Percentiles rank a stretch among this genome's conserved stretches.
Conservation (phyloP, 2,797 vertebrate genomes). For the Notolepis coatsorum region DNA sequence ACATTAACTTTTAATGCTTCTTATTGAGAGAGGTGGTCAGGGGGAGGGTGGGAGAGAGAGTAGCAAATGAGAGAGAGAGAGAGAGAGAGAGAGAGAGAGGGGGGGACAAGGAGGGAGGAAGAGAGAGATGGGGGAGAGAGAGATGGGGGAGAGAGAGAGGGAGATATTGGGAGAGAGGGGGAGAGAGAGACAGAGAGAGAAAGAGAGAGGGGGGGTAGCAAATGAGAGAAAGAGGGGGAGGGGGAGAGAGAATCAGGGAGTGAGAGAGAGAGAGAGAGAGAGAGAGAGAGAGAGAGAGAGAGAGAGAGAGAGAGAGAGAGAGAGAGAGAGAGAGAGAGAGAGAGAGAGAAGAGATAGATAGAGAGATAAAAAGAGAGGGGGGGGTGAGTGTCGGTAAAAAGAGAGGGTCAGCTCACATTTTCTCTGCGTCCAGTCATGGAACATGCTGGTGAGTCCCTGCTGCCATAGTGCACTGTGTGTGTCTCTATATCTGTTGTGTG, state of each 20-base stretch:
- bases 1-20: slow-evolving; percentile 78
- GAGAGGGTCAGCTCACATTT: slow-evolving; percentile 75
- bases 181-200: slow-evolving; percentile 75
- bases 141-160: slow-evolving; percentile 15
- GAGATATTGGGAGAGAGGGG: slow-evolving; percentile 77
- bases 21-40: slow-evolving; percentile 27
- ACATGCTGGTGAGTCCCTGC: slow-evolving; percentile 86
- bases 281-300: slow-evolving; percentile 15
- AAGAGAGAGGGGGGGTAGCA: not conserved
- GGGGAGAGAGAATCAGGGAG: slow-evolving; percentile 5
- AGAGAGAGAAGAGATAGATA: slow-evolving; percentile 15
- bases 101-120: not conserved
- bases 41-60: not conserved
- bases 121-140: not conserved
- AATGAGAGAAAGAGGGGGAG: slow-evolving; percentile 75
- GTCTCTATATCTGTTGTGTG: slow-evolving; percentile 21
- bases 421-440: slow-evolving; percentile 86
- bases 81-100: slow-evolving; percentile 13
- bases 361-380: slow-evolving; percentile 41
- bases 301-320: not conserved
- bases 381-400: slow-evolving; percentile 71
- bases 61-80: no score
- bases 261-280: slow-evolving; percentile 33
- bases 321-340: not conserved
- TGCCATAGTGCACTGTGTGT: not conserved